phyloP scores from a whole-genome alignment of 1,140 invertebrate genomes.

The Atta texana region DNA sequence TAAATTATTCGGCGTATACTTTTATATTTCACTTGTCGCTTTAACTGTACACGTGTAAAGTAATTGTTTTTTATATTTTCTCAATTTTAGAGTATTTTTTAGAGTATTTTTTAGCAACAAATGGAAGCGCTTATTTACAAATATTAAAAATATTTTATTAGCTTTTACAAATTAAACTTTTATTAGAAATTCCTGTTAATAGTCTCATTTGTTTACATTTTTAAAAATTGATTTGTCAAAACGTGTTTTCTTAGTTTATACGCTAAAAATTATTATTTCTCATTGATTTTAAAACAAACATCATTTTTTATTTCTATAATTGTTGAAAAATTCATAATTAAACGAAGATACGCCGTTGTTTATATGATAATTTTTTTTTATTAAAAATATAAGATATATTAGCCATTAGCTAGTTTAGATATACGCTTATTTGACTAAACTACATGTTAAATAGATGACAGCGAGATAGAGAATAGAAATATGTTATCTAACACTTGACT shows the following conservation, averaged over 20 bases:
- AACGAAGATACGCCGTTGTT: not conserved
- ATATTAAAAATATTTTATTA: slow-evolving; percentile 1
- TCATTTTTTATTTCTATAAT: not conserved
- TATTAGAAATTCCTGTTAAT: not conserved
- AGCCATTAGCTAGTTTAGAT: no score
- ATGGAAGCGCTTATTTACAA: not conserved
- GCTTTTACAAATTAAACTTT: not conserved
- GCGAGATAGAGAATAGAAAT: no score
- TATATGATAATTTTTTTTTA: not conserved
- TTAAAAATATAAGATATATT: no score
- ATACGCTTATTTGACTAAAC: no score
- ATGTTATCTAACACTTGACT: not conserved
- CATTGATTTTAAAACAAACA: not conserved
- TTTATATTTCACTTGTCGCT: slow-evolving; percentile 21
- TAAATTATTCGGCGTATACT: slow-evolving; percentile 11
- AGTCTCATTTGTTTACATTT: not conserved
- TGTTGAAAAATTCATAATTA: not conserved
- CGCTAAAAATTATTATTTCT: not conserved
- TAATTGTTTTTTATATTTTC: not conserved
- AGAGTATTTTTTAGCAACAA: not conserved
- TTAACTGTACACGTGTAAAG: not conserved
- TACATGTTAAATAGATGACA: not conserved
- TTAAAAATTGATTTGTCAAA: not conserved
- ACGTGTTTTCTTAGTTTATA: not conserved
- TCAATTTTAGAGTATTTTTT: not conserved